Conservation (phyloP, 2,888 invertebrate genomes). For the Tetramorium bicarinatum region DNA sequence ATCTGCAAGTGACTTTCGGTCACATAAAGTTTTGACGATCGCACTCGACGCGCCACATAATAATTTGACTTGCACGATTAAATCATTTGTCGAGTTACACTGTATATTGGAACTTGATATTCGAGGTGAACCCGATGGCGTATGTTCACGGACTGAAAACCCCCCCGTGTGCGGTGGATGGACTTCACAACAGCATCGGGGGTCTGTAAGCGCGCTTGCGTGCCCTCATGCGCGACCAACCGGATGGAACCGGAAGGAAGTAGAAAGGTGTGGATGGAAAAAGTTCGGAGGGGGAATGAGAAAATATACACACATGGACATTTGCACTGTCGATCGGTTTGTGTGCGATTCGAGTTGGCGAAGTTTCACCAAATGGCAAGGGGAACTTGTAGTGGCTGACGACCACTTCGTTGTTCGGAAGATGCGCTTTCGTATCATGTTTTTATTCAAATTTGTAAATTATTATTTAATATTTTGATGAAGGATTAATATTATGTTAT, state of each 20-base stretch:
- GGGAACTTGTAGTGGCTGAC: slow-evolving; percentile 13
- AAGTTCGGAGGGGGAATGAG: slow-evolving; percentile 70
- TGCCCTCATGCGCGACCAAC: slow-evolving; percentile 83
- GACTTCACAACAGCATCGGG: slow-evolving; percentile 62
- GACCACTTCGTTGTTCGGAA: neutral
- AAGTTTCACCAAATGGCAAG: slow-evolving; percentile 42
- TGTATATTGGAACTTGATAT: slow-evolving; percentile 14
- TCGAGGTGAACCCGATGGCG: slow-evolving; percentile 67
- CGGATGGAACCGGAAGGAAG: slow-evolving; percentile 85
- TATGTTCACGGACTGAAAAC: slow-evolving; percentile 72
- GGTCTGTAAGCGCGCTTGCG: slow-evolving; percentile 73
- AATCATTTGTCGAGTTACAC: slow-evolving; percentile 10
- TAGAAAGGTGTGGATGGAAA: slow-evolving; percentile 79
- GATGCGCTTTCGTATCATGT: neutral
- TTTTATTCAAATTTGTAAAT: neutral
- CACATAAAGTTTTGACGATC: slow-evolving; percentile 53
- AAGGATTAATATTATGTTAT: no score
- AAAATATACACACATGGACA: slow-evolving; percentile 60
- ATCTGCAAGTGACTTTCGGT: slow-evolving; percentile 41
- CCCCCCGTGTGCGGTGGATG: slow-evolving; percentile 62
- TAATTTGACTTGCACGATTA: neutral
- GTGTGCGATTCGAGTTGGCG: slow-evolving; percentile 46
- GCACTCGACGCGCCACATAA: slow-evolving; percentile 52
- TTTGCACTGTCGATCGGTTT: slow-evolving; percentile 50
- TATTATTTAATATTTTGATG: no score